Evolutionary conservation across 2,797 vertebrate genomes (phyloP), one percentile per base, ranked within the genome.

Genomic region (Dermochelys coriacea): DNA sequence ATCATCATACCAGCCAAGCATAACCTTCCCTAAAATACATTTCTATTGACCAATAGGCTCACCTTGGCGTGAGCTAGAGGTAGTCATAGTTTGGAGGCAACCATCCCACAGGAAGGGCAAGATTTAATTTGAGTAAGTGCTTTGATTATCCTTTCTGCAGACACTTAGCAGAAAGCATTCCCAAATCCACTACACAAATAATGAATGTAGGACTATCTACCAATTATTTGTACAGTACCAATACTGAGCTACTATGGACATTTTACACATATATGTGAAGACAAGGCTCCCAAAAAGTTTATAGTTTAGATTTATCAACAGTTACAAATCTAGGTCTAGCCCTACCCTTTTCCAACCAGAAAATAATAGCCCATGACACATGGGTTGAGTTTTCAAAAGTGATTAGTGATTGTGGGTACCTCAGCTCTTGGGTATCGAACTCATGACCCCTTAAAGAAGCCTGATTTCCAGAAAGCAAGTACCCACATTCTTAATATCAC

Each of bases 361-460:
- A 49, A 29, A 77, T 49, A 31, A 77, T 77, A 29, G 10, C 27
- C 74, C 74, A 77, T 77, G 15, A 31, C 4, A 49, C 25, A 18
- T 16, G 25, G 15, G 74, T 12, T 16, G 31, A 77, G 27, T 77
- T 49, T 77, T 77, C 25, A 77, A 77, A 47, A 49, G 14, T 49
- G 45, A 77, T 14, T 49, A 77, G 29, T 15, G 23, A 77, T 82
- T 31, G 80, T 50, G 84, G 47, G 16, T 90, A 82, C 31, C 51
- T 85, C 64, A 52, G 80, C n/a, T 71, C 41, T 71, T 41, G 21
- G 86, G 80, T 29, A 89, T 29, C 27, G 77, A 91, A 1, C 49
- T 84, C 64, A 12, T 77, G 91, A 47, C 87, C 55, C 54, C 87
- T 88, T 41, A 85, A 91, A 91, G 57, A 84, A 93, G 92, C 45